Evolutionary conservation across 1,140 invertebrate genomes (phyloP).

Genomic region (Danaus plexippus): DNA sequence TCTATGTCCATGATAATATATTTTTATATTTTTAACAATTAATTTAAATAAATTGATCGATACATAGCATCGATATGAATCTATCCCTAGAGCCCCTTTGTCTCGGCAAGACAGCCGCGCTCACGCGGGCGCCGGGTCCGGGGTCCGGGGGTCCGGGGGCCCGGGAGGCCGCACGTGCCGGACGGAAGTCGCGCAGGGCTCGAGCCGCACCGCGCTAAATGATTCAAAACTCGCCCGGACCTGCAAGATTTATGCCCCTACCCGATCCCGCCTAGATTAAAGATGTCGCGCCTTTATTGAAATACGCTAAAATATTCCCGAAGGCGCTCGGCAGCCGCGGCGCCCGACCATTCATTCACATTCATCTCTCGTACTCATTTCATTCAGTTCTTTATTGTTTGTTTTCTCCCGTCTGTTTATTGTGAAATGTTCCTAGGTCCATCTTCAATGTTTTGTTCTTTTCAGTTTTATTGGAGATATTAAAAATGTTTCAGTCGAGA

Average conservation of each 20-base stretch:
- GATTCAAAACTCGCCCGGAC: conserved; percentile 69
- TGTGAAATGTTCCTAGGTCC: conserved; percentile 18
- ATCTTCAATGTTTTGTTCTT: conserved; percentile 19
- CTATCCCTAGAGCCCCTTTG: conserved; percentile 59
- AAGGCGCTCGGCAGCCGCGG: conserved; percentile 21
- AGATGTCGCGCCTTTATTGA: conserved; percentile 68
- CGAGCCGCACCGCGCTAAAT: conserved; percentile 62
- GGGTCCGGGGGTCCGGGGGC: conserved; percentile 23
- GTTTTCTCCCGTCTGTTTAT: conserved; percentile 39
- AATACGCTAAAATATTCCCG: conserved; percentile 58
- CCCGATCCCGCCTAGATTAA: conserved; percentile 67
- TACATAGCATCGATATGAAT: conserved; percentile 12
- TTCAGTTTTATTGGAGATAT: conserved; percentile 8
- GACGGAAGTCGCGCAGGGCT: conserved; percentile 63
- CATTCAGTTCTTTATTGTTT: conserved; percentile 59
- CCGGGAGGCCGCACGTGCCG: conserved; percentile 48
- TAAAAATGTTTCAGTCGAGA: not conserved
- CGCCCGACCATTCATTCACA: conserved; percentile 40
- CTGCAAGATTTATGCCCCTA: conserved; percentile 70
- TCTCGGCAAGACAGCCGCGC: conserved; percentile 68
- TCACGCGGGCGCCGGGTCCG: conserved; percentile 27
- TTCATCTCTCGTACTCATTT: conserved; percentile 44
- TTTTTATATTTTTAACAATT: not conserved
- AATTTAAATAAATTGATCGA: conserved; percentile 13
- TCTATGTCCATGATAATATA: no score